Base-by-base conservation (phyloP, 2,797 vertebrate species). In the Silurus lanzhouensis region DNA sequence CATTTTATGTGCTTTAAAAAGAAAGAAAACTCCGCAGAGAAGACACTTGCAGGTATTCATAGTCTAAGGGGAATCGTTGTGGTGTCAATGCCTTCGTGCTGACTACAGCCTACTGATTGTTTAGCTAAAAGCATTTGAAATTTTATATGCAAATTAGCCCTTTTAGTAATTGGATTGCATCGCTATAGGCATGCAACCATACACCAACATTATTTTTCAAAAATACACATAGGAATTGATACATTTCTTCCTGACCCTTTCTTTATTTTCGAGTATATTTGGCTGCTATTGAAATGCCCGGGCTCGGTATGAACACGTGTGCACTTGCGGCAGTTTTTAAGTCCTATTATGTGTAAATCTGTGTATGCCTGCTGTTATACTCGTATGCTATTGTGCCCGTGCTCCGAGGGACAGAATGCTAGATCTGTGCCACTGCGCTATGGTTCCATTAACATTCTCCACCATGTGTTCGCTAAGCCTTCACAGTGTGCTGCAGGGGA, bases 361-460 rank as follows among this genome's bases (percentile, higher is more conserved):
- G 46, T 67, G 38, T 64, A 57, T 70, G 66, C 52, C 60, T 46
- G 81, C 77, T 67, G 85, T 84, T 75, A 46, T 84, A 64, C 75
- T 46, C 76, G 48, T 48, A 14, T 57, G 61, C 55, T 66, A 84
- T n/a, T 81, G 60, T 88, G 84, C 57, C 61, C 52, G 68, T 46
- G 61, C 86, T 83, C 68, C 31, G 77, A 86, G 87, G 90, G 87
- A 91, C 90, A 89, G 84, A 85, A 91, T 91, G 92, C 93, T 94
- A 94, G 94, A 95, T 93, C 92, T 92, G 92, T 91, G 74, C 89
- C 91, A 92, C 91, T 90, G 91, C 92, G 74, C 93, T 89, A 90
- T 64, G 77, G 88, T 93, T 91, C 88, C 79, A 94, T 94, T 94
- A 94, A 92, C 88, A 95, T 94, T 95, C 94, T 90, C 89, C 91